Evolutionary conservation across 2,888 invertebrate genomes (phyloP), one percentile per base, ranked within the genome.

Genomic region (Neria commutata): DNA sequence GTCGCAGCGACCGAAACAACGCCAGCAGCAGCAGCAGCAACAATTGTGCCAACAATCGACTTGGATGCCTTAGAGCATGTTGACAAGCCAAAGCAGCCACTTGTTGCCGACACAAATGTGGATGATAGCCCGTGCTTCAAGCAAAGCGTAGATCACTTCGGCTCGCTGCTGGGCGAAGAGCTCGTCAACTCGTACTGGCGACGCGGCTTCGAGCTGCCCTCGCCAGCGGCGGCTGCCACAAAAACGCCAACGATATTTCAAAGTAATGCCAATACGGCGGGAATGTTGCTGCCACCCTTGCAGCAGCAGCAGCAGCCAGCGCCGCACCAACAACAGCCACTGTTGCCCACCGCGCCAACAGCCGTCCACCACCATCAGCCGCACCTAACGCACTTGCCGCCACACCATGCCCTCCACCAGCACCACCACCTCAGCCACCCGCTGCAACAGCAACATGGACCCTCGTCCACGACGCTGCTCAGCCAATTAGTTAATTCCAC

Each of bases 81-180:
- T 2, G 57, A 58, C 26, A 52, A 55, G 21, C n/a, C 45, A 2
- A 56, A 60, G 66, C 55, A 42, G 50, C 60, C 63, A 61, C 51
- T 66, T 52, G 59, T 63, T 50, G 46, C 60, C 24, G 17, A 8
- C 56, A 49, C 24, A 61, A 33, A 53, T 51, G 59, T 59, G 14
- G 47, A 42, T 19, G 57, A 49, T 56, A 51, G 60, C 48, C 2
- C 58, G 37, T 24, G 34, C 11, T 69, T 65, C 51, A 66, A 71
- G 21, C 61, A 69, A 79, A 88, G 86, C 82, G 88, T 88, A 73
- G 88, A 88, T 78, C 85, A 86, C 72, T 89, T 89, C 84, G 90
- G 90, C 83, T 87, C 88, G 67, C 84, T 88, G 78, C 85, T 91
- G 79, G 92, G 92, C 81, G 91, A 91, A 81, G 91, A 92, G 82